These are phyloP conservation scores for Zhuqinia jingwanae DNA, from an alignment of 2,888 invertebrate species.

Conservation along the genomic window DNA sequence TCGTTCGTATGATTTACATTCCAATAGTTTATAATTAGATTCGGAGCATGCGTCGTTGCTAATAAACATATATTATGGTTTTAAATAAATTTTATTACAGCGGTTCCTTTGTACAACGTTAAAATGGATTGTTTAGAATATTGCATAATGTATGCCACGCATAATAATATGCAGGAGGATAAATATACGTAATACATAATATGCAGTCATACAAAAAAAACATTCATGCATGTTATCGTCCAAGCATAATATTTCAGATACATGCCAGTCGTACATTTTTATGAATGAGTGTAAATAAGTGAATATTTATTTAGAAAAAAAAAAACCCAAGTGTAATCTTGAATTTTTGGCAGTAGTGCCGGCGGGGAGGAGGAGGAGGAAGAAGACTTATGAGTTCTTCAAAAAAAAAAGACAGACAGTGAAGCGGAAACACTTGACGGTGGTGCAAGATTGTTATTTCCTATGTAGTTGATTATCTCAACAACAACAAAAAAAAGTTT, in stretches of 20 bases:
- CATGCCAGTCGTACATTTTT: neutral
- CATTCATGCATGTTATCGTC: neutral
- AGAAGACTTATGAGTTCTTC: neutral
- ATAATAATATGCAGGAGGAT: no score
- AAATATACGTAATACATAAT: no score
- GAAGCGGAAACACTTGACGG: constrained; percentile 54
- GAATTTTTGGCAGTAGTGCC: constrained; percentile 28
- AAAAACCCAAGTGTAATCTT: constrained; percentile 35
- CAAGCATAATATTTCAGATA: neutral
- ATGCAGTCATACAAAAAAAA: constrained; percentile 4
- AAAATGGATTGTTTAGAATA: no score
- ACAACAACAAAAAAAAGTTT: no score
- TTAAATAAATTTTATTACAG: no score
- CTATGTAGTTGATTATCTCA: constrained; percentile 48
- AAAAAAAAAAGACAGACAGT: constrained; percentile 25
- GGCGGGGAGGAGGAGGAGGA: neutral
- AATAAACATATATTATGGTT: no score
- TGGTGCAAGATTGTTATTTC: constrained; percentile 53
- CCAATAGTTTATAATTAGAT: no score
- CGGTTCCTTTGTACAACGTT: no score
- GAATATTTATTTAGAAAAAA: constrained; percentile 25
- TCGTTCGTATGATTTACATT: no score
- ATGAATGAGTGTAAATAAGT: neutral
- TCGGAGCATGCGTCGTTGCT: no score
- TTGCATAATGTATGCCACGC: no score